These are phyloP conservation scores for Mus pahari DNA, from an alignment of 2,113 vertebrate species.

Conservation along the genomic window DNA sequence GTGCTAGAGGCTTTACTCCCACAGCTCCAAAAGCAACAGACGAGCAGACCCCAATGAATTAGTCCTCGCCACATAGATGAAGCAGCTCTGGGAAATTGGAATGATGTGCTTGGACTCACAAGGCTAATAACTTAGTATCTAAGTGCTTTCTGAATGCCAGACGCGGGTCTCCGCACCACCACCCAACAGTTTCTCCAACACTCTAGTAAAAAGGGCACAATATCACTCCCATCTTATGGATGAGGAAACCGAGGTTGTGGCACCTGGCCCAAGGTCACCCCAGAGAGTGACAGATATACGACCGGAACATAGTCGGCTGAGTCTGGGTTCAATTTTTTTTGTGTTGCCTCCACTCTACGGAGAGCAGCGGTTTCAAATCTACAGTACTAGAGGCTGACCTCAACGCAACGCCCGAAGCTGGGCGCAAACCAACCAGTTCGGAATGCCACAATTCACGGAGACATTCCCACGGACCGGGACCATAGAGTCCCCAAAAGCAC, in stretches of 20 bases:
- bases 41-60: not conserved
- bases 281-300: not conserved
- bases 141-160: not conserved
- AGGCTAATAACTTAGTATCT: not conserved
- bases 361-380: slow-evolving; percentile 53
- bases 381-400: not conserved
- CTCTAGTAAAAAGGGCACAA: not conserved
- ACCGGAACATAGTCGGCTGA: slow-evolving; percentile 11
- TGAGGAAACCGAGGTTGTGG: slow-evolving; percentile 51
- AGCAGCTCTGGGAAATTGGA: slow-evolving; percentile 55
- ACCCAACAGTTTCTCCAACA: not conserved
- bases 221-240: slow-evolving; percentile 28
- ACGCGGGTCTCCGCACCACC: not conserved
- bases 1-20: not conserved
- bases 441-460: not conserved
- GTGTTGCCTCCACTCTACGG: not conserved
- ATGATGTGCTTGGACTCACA: slow-evolving; percentile 1
- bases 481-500: not conserved
- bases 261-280: slow-evolving; percentile 69
- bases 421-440: not conserved
- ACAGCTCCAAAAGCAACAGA: not conserved
- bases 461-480: not conserved
- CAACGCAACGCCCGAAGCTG: not conserved
- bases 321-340: not conserved
- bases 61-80: not conserved